Conservation (phyloP, 2,113 vertebrate species). For the Indri indri region DNA sequence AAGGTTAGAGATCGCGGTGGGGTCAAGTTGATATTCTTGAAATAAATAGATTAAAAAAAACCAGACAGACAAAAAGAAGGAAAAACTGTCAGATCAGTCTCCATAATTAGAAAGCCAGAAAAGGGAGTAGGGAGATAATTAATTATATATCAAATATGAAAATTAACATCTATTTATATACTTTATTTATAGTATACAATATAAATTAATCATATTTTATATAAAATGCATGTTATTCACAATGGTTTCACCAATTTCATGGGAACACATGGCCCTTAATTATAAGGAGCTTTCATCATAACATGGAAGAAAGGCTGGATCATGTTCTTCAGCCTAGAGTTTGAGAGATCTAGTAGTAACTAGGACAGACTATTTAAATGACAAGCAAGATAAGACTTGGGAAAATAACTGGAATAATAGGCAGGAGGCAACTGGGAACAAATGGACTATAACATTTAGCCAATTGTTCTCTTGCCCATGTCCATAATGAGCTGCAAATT, state of each 20-base stretch:
- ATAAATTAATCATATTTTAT: too few species aligned
- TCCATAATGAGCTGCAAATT: neutral
- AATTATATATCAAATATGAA: neutral
- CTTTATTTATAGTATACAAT: too few species aligned
- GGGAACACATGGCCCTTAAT: neutral
- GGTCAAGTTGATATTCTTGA: neutral
- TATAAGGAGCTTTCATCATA: neutral
- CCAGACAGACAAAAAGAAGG: neutral
- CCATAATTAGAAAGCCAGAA: neutral
- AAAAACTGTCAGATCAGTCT: neutral
- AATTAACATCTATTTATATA: too few species aligned
- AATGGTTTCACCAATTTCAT: neutral
- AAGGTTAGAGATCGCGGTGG: neutral
- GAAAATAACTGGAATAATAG: neutral
- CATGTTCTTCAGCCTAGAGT: neutral
- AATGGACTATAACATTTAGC: neutral
- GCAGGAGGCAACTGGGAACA: neutral
- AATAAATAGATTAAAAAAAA: neutral
- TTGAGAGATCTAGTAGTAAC: neutral
- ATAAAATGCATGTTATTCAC: neutral
- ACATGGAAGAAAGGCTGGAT: neutral
- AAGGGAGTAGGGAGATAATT: neutral
- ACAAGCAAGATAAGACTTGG: neutral
- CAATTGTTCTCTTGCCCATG: neutral
- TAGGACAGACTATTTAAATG: neutral